Evolutionary conservation across 2,797 vertebrate species (phyloP), one percentile per base, ranked within the genome.

Genomic region (Phrynocephalus forsythii): DNA sequence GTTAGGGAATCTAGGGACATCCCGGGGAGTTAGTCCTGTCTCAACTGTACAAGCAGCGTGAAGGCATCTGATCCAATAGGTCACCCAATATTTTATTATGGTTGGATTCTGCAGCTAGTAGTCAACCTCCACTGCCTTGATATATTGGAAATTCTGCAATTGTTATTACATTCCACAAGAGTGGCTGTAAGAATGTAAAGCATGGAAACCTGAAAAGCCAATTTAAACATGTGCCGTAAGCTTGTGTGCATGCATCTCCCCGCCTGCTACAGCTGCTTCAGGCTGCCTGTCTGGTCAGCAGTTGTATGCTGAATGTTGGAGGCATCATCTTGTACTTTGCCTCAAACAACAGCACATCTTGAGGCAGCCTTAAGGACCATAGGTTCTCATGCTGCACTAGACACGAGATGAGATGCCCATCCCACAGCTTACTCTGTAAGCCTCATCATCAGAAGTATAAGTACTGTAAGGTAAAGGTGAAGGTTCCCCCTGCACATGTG

Each of bases 51-150:
- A 44, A 86, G 60, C 3, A 82, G 16, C 20, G 0, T 0, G 2
- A 10, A 3, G 52, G 67, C 22, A 69, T 20, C 3, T n/a, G 56
- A 13, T 69, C 33, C 0, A 0, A 0, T 2, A 11, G 1, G 13
- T 9, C 44, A 30, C 48, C 82, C 68, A 0, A 18, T 33, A 15
- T 73, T 73, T 33, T 6, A 33, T 22, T 60, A 22, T 79, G n/a
- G 52, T 79, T 44, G 56, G 60, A 24, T 44, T 84, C 72, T 76
- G 18, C 75, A 76, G 24, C 16, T 52, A 84, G 30, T 7, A 44
- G 18, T 38, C 11, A 84, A 10, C 6, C 7, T 73, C 20, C 22
- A 72, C 22, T 60, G n/a, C 52, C 44, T 52, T 44, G 52, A 69
- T 28, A 26, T 44, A 44, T 63, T 73, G 52, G 44, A 9, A 87